Evolutionary conservation across 23 tunicate species (phyloP).

Genomic region (Ciona savignyi): DNA sequence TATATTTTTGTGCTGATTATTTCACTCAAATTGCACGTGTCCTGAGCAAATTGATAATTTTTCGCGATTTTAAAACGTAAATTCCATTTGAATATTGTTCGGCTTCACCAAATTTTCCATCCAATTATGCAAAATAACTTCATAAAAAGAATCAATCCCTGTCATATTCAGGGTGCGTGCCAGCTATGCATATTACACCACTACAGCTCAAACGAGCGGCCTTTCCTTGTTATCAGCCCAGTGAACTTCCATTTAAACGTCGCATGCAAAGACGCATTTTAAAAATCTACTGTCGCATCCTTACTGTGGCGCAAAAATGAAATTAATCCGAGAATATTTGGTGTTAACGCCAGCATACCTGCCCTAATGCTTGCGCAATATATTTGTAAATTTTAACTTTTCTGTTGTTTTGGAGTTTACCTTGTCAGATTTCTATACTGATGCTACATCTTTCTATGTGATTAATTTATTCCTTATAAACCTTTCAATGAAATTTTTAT

Average conservation of each 20-base stretch:
- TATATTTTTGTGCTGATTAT: not conserved
- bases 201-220: not conserved
- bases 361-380: slow-evolving; percentile 1
- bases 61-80: not conserved
- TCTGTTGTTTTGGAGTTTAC: not conserved
- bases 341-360: slow-evolving; percentile 1
- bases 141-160: slow-evolving; percentile 1
- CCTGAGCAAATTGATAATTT: no score
- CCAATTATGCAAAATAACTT: not conserved
- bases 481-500: no score
- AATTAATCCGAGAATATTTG: not conserved
- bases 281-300: not conserved
- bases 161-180: not conserved
- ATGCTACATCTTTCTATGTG: not conserved
- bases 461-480: not conserved
- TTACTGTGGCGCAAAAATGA: not conserved
- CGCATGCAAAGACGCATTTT: not conserved
- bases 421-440: not conserved
- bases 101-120: not conserved
- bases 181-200: not conserved
- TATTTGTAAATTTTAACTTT: not conserved
- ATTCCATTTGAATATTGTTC: no score
- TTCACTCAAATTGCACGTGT: not conserved
- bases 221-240: not conserved
- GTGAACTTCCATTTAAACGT: not conserved